Evolutionary conservation across 2,888 invertebrate genomes (phyloP).

Genomic region (Tinea trinotella): DNA sequence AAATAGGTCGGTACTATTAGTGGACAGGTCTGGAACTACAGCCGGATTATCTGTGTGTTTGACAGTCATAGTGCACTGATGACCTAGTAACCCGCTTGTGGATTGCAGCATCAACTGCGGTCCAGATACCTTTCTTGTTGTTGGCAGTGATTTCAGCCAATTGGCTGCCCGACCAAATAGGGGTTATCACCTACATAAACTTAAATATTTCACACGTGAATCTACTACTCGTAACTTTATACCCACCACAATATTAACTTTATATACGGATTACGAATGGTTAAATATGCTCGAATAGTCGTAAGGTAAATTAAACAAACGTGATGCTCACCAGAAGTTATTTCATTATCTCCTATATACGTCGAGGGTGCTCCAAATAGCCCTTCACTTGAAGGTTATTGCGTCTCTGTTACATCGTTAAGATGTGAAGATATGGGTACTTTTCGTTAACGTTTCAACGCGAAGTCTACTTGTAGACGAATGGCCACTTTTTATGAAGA

Average conservation of each 20-base stretch:
- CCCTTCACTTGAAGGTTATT: slow-evolving; percentile 19
- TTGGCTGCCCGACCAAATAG: not conserved
- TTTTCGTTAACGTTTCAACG: slow-evolving; percentile 20
- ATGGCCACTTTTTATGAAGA: slow-evolving; percentile 7
- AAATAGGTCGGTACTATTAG: not conserved
- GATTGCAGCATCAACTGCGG: slow-evolving; percentile 36
- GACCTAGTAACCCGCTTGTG: slow-evolving; percentile 62
- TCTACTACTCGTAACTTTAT: not conserved
- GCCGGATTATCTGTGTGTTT: slow-evolving; percentile 64
- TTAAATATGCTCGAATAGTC: not conserved
- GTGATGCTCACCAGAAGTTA: slow-evolving; percentile 18
- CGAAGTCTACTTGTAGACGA: not conserved
- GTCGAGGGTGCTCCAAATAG: slow-evolving; percentile 14
- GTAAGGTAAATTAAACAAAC: slow-evolving; percentile 14
- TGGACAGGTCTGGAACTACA: slow-evolving; percentile 28
- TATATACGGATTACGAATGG: not conserved
- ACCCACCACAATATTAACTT: not conserved
- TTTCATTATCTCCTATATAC: slow-evolving; percentile 18
- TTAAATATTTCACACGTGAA: not conserved
- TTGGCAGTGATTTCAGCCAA: slow-evolving; percentile 9
- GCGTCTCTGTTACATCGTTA: slow-evolving; percentile 20
- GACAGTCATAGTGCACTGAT: slow-evolving; percentile 51
- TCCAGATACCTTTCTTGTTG: slow-evolving; percentile 16
- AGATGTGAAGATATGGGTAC: slow-evolving; percentile 21
- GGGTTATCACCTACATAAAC: not conserved